Conservation (phyloP, 2,888 invertebrate species). For the Apodemia hepburni region DNA sequence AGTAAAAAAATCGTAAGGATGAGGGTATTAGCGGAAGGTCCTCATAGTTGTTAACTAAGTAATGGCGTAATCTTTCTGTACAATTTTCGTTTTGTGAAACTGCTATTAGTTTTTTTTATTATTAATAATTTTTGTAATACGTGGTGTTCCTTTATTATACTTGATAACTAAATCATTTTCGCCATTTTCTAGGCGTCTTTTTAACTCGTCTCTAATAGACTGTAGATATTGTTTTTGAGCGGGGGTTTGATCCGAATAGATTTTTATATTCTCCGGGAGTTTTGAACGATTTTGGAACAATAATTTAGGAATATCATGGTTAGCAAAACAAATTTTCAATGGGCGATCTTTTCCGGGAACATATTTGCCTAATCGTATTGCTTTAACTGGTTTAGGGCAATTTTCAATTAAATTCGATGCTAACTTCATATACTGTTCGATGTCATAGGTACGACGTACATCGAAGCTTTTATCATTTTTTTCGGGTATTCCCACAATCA, state of each 20-base stretch:
- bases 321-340: conserved; percentile 32
- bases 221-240: conserved; percentile 30
- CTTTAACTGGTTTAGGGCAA: conserved; percentile 30
- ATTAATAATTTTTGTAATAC: conserved; percentile 25
- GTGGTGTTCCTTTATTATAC: conserved; percentile 35
- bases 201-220: conserved; percentile 29
- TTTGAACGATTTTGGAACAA: conserved; percentile 30
- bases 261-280: conserved; percentile 27
- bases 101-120: not conserved
- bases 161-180: conserved; percentile 35
- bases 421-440: conserved; percentile 26
- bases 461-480: conserved; percentile 25
- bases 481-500: conserved; percentile 34
- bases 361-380: conserved; percentile 34
- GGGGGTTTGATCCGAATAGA: conserved; percentile 35
- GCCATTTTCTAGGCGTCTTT: conserved; percentile 28
- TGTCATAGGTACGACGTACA: conserved; percentile 25
- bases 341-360: conserved; percentile 28
- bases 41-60: conserved; percentile 30
- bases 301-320: conserved; percentile 24
- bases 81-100: not conserved
- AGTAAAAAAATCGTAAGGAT: conserved; percentile 33
- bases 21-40: conserved; percentile 26
- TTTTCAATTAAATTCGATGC: conserved; percentile 20
- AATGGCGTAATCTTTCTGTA: conserved; percentile 15